Conservation (phyloP, 2,797 vertebrate genomes). For the Pantherophis vulpinus region DNA sequence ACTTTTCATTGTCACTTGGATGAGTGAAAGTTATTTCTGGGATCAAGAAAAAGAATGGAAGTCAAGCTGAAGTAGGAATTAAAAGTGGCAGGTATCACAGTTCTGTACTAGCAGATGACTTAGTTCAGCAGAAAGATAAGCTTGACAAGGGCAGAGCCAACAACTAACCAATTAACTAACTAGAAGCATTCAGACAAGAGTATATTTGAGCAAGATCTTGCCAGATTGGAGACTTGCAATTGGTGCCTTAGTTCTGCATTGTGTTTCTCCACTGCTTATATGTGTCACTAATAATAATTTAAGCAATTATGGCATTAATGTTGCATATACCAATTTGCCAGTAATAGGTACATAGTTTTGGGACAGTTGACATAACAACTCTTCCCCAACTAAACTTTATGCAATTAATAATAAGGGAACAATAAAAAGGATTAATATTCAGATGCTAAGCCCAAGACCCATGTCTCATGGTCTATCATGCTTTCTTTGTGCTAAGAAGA, state of each 20-base stretch:
- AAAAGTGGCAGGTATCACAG: no score
- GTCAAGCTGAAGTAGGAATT: not conserved
- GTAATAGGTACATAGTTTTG: not conserved
- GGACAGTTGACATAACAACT: not conserved
- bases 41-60: not conserved
- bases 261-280: not conserved
- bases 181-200: not conserved
- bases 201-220: not conserved
- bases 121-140: not conserved
- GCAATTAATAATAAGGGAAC: not conserved
- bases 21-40: not conserved
- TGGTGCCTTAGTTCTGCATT: not conserved
- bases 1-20: slow-evolving; percentile 5
- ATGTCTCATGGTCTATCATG: no score
- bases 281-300: not conserved
- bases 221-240: not conserved
- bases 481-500: not conserved
- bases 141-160: not conserved
- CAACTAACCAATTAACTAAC: not conserved
- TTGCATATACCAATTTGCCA: not conserved
- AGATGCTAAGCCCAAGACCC: not conserved
- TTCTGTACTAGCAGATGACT: not conserved
- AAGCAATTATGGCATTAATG: not conserved
- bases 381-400: not conserved
- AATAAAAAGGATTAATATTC: not conserved